Base-by-base conservation (phyloP, 2,113 vertebrate species). In the Lamprologus speciosus region DNA sequence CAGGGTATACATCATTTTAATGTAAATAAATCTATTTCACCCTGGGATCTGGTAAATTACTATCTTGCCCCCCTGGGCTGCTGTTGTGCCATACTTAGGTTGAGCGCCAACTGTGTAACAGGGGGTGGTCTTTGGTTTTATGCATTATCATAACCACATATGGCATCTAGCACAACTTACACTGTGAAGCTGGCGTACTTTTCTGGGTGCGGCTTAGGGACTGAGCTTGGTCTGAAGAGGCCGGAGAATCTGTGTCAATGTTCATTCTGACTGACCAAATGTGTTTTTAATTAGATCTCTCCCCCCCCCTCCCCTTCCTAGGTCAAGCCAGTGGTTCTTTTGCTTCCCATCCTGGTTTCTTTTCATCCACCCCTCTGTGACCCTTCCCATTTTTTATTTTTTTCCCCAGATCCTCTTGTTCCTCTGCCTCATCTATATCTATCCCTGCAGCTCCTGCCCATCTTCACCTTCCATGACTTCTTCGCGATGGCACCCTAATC, bases 211-310 rank as follows among this genome's bases (percentile, higher is more conserved):
- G 16, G 70, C 47, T 81, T 81, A 85, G 78, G 83, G 31, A 19
- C 75, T 70, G 31, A 50, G 65, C 23, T 78, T 31, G 78, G 42
- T 81, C 78, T 42, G 91, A 1, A 75, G 70, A 50, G 26, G 16
- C 26, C 1, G 16, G 79, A 87, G 85, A 80, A 85, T 85, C 93
- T 91, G 89, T 80, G 81, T 94, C 91, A 91, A 86, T 84, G 16
- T 88, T 89, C 85, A 91, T 80, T 83, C 89, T 17, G 26, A 89
- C 63, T 88, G 92, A 94, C 94, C 90, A 83, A 93, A 86, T 95
- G 89, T 81, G 85, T 87, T 95, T 96, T 96, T 96, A 95, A 96
- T 95, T 96, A 94, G 92, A 94, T 95, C 86, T 87, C 87, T 93
- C 89, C 63, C 90, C 1, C 9, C 0, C 19, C 9, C 50, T 3